phyloP scores from a whole-genome alignment of 2,113 vertebrate species.

The Embiotoca jacksoni region DNA sequence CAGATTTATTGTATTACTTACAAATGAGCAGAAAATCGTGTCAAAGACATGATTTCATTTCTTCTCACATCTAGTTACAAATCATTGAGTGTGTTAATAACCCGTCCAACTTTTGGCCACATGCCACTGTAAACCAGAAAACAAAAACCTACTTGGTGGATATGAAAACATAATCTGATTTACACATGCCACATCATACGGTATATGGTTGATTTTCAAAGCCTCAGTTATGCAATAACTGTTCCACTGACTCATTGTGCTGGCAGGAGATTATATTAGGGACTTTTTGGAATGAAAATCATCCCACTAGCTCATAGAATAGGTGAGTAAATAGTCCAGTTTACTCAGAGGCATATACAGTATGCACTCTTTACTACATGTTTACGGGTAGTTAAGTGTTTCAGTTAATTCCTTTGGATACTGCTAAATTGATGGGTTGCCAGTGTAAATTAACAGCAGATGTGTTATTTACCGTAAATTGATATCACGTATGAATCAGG shows the following conservation, averaged over 20 bases:
- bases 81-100: conserved; percentile 28
- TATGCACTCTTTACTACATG: conserved; percentile 34
- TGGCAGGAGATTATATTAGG: conserved; percentile 68
- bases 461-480: conserved; percentile 2
- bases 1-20: too few species aligned
- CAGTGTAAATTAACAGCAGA: conserved; percentile 42
- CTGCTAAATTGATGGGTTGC: conserved; percentile 6
- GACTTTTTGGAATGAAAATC: conserved; percentile 63
- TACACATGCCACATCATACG: conserved; percentile 57
- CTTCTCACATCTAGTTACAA: conserved; percentile 8
- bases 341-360: conserved; percentile 32
- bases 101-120: neutral
- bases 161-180: conserved; percentile 52
- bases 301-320: conserved; percentile 43
- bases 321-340: conserved; percentile 41
- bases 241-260: conserved; percentile 70
- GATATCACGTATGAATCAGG: neutral
- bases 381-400: conserved; percentile 47
- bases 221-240: conserved; percentile 63
- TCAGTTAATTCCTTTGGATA: conserved; percentile 28
- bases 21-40: too few species aligned
- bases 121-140: conserved; percentile 1
- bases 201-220: conserved; percentile 45
- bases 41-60: neutral
- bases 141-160: conserved; percentile 5